These are phyloP conservation scores for Panzeria rudis DNA, from an alignment of 2,888 invertebrate species.

Conservation along the genomic window DNA sequence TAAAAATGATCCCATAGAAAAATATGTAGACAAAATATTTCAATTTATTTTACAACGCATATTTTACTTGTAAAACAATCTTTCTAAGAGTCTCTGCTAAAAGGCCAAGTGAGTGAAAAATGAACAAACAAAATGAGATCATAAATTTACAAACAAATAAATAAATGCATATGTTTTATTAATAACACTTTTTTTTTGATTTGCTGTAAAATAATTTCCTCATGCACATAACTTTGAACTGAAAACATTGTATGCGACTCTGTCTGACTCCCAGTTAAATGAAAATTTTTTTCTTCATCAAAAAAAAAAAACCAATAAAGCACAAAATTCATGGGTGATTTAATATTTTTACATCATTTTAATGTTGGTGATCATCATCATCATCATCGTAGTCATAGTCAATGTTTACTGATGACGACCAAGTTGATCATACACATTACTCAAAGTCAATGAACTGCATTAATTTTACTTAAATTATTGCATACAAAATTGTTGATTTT, in stretches of 20 bases:
- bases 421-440: slow-evolving; percentile 34
- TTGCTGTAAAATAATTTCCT: slow-evolving; percentile 24
- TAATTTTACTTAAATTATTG: slow-evolving; percentile 49
- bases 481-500: slow-evolving; percentile 25
- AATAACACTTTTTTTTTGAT: background rate
- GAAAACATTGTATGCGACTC: slow-evolving; percentile 3
- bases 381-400: slow-evolving; percentile 21
- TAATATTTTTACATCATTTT: slow-evolving; percentile 46
- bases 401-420: slow-evolving; percentile 21
- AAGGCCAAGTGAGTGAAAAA: background rate
- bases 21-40: slow-evolving; percentile 9
- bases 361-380: slow-evolving; percentile 27
- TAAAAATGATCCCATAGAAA: background rate
- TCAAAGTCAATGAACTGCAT: slow-evolving; percentile 67
- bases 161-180: background rate
- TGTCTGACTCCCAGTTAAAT: background rate
- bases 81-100: background rate
- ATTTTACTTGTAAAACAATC: slow-evolving; percentile 4
- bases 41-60: background rate
- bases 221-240: background rate
- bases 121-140: slow-evolving; percentile 47
- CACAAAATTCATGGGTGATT: slow-evolving; percentile 26
- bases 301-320: slow-evolving; percentile 9
- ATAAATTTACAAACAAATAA: slow-evolving; percentile 19
- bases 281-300: background rate